Evolutionary conservation across 1,140 invertebrate genomes (phyloP).

Genomic region (Muscidifurax raptorellus): DNA sequence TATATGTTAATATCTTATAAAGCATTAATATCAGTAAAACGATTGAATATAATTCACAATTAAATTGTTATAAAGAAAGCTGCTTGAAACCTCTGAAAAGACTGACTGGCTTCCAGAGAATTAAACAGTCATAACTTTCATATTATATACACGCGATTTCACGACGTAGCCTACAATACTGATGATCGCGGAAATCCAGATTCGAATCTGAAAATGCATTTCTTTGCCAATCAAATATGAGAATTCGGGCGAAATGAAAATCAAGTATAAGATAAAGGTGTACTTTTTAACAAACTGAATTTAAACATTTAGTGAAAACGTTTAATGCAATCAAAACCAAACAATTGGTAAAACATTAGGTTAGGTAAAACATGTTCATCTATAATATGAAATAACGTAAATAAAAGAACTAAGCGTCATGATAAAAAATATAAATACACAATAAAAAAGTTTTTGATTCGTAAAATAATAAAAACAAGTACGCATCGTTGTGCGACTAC

Average conservation of each 20-base stretch:
- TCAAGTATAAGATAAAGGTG: background rate
- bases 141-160: slow-evolving; percentile 22
- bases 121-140: background rate
- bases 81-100: background rate
- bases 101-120: slow-evolving; percentile 1
- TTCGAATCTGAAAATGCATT: slow-evolving; percentile 2
- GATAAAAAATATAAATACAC: slow-evolving; percentile 14
- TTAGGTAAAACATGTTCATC: too few species aligned
- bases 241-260: background rate
- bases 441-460: slow-evolving; percentile 63
- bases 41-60: background rate
- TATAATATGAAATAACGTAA: background rate
- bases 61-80: background rate
- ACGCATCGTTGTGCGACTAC: slow-evolving; percentile 54
- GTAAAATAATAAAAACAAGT: slow-evolving; percentile 52
- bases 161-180: slow-evolving; percentile 63
- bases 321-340: too few species aligned
- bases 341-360: too few species aligned
- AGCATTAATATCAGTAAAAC: background rate
- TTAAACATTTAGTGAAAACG: too few species aligned
- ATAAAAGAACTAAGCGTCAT: background rate
- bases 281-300: too few species aligned
- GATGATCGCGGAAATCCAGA: slow-evolving; percentile 44
- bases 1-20: background rate
- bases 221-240: background rate